These are phyloP conservation scores for Acronicta aceris DNA, from an alignment of 2,888 invertebrate species.

Conservation along the genomic window DNA sequence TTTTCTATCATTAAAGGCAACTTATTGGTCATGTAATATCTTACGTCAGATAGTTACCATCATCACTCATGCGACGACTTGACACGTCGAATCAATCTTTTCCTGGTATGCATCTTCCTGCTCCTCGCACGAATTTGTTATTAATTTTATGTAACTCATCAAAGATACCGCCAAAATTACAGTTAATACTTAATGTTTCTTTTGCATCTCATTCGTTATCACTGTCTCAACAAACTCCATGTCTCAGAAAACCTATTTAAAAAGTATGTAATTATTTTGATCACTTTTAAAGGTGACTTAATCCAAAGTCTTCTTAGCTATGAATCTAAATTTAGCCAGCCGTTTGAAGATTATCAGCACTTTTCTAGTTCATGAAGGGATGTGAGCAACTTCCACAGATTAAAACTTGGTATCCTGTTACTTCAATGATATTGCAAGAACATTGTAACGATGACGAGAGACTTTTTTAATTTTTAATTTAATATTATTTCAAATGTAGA, in stretches of 20 bases:
- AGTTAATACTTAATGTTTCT: too few species aligned
- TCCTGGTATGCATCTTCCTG: conserved; percentile 42
- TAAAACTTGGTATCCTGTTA: too few species aligned
- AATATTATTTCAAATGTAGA: conserved; percentile 7
- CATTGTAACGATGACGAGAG: too few species aligned
- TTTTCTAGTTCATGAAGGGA: too few species aligned
- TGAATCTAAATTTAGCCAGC: too few species aligned
- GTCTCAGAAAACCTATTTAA: conserved; percentile 8
- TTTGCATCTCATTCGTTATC: not conserved
- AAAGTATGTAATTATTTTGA: conserved; percentile 10
- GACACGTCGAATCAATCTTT: conserved; percentile 47
- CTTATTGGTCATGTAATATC: conserved; percentile 41
- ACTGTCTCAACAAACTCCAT: not conserved
- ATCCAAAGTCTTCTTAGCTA: too few species aligned
- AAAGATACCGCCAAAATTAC: not conserved
- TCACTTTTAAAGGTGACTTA: too few species aligned
- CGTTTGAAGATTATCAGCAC: too few species aligned
- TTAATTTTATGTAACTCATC: conserved; percentile 26
- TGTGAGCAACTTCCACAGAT: too few species aligned
- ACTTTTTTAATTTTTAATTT: too few species aligned
- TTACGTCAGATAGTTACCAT: conserved; percentile 46
- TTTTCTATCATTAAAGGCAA: conserved; percentile 16
- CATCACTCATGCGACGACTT: conserved; percentile 43
- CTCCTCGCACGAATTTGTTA: conserved; percentile 23
- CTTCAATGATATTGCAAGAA: too few species aligned